Conservation (phyloP, 1,140 invertebrate species). For the Bombus superbus region DNA sequence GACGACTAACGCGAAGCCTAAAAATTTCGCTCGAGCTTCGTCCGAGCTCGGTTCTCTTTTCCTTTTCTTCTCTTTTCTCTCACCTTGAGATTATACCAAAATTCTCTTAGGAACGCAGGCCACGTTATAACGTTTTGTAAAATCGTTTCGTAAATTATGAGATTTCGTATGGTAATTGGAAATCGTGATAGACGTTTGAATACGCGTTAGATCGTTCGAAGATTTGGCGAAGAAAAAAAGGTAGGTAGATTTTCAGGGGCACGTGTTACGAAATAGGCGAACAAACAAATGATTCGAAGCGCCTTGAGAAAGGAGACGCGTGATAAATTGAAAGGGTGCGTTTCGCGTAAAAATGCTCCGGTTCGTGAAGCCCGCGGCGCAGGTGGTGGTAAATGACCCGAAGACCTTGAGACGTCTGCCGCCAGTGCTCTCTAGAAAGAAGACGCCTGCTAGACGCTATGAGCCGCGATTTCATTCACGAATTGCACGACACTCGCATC, state of each 20-base stretch:
- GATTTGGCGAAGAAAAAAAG: not conserved
- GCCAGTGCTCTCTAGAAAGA: conserved; percentile 46
- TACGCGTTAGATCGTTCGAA: not conserved
- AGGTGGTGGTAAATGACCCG: conserved; percentile 82
- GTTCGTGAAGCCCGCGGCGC: conserved; percentile 73
- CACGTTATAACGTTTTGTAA: not conserved
- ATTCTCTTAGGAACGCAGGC: not conserved
- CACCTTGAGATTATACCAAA: not conserved
- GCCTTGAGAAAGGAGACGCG: not conserved
- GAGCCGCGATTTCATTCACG: conserved; percentile 44
- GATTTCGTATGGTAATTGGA: not conserved
- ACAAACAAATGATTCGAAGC: not conserved
- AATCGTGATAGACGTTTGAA: not conserved
- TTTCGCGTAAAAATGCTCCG: conserved; percentile 70
- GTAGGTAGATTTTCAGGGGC: not conserved
- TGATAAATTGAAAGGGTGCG: conserved; percentile 18
- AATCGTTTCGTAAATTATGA: not conserved
- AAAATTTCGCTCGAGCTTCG: not conserved
- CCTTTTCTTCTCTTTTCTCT: no score
- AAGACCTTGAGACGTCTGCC: conserved; percentile 80
- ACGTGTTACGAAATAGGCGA: not conserved
- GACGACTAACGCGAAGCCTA: not conserved
- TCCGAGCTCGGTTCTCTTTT: not conserved
- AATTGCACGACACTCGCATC: not conserved
- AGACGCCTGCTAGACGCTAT: conserved; percentile 42